Percentiles rank a stretch among this genome's conserved stretches.
phyloP scores from a whole-genome alignment of 2,797 vertebrate genomes.

The Chanos chanos region DNA sequence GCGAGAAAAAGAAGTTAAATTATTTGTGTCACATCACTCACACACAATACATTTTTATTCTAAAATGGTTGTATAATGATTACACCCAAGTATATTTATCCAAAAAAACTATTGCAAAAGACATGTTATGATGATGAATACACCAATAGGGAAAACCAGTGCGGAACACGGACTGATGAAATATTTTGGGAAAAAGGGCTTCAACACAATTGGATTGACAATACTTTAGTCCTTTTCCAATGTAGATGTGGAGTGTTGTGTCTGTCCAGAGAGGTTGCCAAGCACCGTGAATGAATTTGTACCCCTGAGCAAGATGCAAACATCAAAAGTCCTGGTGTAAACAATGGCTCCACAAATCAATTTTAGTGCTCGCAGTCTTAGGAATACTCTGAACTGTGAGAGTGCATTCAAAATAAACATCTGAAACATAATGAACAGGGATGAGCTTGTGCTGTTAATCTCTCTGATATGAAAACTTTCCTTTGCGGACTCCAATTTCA shows the following conservation, averaged over 20 bases:
- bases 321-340: background rate
- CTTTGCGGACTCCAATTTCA: background rate
- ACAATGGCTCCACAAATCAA: background rate
- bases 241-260: conserved; percentile 51
- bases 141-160: conserved; percentile 15
- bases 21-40: too few relatives aligned
- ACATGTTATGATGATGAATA: conserved; percentile 7
- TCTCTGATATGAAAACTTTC: conserved; percentile 11
- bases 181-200: conserved; percentile 40
- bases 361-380: background rate
- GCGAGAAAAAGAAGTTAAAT: too few relatives aligned
- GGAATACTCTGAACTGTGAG: background rate
- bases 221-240: conserved; percentile 43
- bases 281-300: conserved; percentile 35
- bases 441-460: background rate
- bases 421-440: background rate
- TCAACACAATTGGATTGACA: conserved; percentile 53
- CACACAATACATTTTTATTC: too few relatives aligned
- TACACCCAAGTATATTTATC: background rate
- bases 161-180: conserved; percentile 16
- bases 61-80: too few relatives aligned
- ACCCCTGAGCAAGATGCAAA: conserved; percentile 12
- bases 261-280: conserved; percentile 52
- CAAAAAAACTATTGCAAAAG: background rate
- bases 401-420: background rate